A percentile compares a stretch with the other conserved stretches of the same genome.
Evolutionary conservation across 2,888 invertebrate genomes (phyloP).

Genomic region (Patella pellucida): DNA sequence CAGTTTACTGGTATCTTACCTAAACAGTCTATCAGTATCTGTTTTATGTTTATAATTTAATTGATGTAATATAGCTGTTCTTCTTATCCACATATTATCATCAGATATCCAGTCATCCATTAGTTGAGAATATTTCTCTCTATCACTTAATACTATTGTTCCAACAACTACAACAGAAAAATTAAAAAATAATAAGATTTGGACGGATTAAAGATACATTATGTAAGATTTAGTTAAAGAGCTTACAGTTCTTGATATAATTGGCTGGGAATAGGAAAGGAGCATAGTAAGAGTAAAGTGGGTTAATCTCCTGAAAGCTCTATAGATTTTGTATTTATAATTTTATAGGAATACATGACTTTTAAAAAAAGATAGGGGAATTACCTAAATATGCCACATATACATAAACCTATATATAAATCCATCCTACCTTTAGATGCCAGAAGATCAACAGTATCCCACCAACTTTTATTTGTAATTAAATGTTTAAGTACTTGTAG

Average conservation of each 20-base stretch:
- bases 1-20: conserved; percentile 35
- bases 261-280: no score
- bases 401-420: no score
- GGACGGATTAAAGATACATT: no score
- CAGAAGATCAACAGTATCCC: conserved; percentile 46
- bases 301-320: no score
- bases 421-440: conserved; percentile 31
- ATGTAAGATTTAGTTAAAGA: no score
- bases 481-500: conserved; percentile 25
- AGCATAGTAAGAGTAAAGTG: no score
- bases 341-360: no score
- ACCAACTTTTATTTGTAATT: conserved; percentile 40
- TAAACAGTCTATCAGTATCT: conserved; percentile 40
- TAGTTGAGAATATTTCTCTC: conserved; percentile 25
- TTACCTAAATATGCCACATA: no score
- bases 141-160: conserved; percentile 26
- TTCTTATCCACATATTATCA: conserved; percentile 40
- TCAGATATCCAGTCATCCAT: conserved; percentile 45
- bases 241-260: no score
- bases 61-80: conserved; percentile 46
- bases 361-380: no score
- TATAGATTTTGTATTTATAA: no score
- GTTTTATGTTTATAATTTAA: conserved; percentile 38
- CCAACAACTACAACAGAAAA: conserved; percentile 27
- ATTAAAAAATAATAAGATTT: no score